These are phyloP conservation scores for Hylomyscus alleni DNA, from an alignment of 2,797 vertebrate genomes.

Conservation along the genomic window DNA sequence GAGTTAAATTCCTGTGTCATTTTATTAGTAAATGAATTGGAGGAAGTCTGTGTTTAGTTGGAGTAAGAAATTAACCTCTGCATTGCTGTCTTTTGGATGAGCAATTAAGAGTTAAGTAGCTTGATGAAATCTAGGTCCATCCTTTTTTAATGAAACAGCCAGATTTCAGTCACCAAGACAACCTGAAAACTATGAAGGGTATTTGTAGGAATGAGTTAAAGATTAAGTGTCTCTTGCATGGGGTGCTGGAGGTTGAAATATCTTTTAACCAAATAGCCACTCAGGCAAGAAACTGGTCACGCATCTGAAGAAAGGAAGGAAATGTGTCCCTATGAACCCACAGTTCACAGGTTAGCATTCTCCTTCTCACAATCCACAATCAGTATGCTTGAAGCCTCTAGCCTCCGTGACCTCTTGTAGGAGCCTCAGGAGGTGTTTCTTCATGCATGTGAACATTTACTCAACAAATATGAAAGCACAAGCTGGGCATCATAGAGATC, in stretches of 20 bases:
- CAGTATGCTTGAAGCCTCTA: slow-evolving; percentile 10
- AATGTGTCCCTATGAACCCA: not conserved
- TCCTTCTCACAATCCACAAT: not conserved
- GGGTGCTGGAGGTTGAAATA: slow-evolving; percentile 86
- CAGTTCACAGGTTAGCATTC: not conserved
- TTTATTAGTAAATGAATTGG: not conserved
- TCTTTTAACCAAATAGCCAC: slow-evolving; percentile 79
- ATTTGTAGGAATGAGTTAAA: slow-evolving; percentile 90
- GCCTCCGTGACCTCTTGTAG: not conserved
- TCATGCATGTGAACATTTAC: not conserved
- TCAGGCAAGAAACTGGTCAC: slow-evolving; percentile 33
- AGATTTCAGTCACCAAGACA: slow-evolving; percentile 93
- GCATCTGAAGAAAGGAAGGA: slow-evolving; percentile 49
- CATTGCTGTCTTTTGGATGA: not conserved
- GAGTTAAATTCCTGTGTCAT: not conserved
- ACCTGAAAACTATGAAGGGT: slow-evolving; percentile 93
- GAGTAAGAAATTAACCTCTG: not conserved
- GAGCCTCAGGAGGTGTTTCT: slow-evolving; percentile 33
- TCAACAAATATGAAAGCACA: slow-evolving; percentile 29
- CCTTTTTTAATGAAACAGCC: slow-evolving; percentile 17
- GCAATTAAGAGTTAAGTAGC: slow-evolving; percentile 29
- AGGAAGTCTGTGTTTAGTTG: not conserved
- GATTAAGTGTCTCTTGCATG: slow-evolving; percentile 86
- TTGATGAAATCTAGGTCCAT: slow-evolving; percentile 38
- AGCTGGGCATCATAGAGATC: not conserved